Evolutionary conservation across 2,797 vertebrate species (phyloP), one percentile per base, ranked within the genome.

Genomic region (Holocentrus rufus): DNA sequence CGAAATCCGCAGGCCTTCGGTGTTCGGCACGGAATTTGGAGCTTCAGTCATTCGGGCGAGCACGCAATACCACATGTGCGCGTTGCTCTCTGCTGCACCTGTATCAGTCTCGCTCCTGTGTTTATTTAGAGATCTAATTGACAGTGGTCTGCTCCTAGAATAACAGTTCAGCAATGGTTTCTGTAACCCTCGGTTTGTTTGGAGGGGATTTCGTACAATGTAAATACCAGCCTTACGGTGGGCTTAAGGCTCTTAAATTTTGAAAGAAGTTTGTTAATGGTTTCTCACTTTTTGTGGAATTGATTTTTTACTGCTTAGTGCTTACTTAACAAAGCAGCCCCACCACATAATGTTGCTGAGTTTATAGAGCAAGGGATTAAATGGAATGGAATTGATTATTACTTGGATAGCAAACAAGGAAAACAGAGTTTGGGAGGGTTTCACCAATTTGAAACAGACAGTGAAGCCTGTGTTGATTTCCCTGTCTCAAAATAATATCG

Each of bases 361-460:
- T 87, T 92, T 90, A 87, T 86, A 81, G 82, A 89, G 85, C 82
- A 57, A 73, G 67, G 73, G 80, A 87, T 86, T 80, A 69, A 86
- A 81, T 5, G 64, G 86, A 90, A 88, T 91, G 89, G 90, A 57
- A 90, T 70, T 91, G 87, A 92, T 92, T 93, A 92, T 85, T 87
- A 85, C 84, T 92, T 91, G 90, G 90, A 92, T 61, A 78, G 88
- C 82, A 87, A 86, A 88, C 84, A 86, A 85, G 77, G 84, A 87
- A 83, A 89, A 86, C 78, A 75, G 75, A 60, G 69, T 89, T 90
- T 80, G 64, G 85, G 80, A 88, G 85, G 87, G 85, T 91, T 90
- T 87, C 82, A 89, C 85, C 87, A 90, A 88, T 91, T 89, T 89
- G 71, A 91, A 91, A 89, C 85, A 91, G 87, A 85, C 84, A 88